These are phyloP conservation scores for Spilogale gracilis DNA, from an alignment of 2,113 vertebrate species.

Conservation along the genomic window DNA sequence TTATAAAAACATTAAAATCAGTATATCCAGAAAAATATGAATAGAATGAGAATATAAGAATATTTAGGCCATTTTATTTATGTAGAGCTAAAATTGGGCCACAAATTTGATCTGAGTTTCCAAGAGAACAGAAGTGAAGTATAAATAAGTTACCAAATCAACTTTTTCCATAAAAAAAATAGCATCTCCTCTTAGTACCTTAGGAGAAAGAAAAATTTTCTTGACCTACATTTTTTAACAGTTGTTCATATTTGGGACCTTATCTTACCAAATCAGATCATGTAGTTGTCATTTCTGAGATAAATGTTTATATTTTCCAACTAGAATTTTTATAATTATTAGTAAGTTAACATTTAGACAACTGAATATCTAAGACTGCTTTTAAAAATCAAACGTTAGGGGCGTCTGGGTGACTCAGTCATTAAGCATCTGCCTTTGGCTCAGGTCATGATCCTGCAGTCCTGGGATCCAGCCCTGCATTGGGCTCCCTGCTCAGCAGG, in stretches of 20 bases:
- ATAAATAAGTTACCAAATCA: constrained; percentile 53
- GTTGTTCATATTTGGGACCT: constrained; percentile 55
- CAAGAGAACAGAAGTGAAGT: constrained; percentile 52
- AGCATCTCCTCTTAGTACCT: not conserved
- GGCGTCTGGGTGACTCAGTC: too few relatives aligned
- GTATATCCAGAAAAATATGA: constrained; percentile 36
- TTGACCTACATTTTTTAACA: constrained; percentile 16
- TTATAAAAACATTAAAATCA: constrained; percentile 56
- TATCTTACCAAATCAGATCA: constrained; percentile 54
- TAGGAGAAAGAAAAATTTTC: constrained; percentile 41
- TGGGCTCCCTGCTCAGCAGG: too few relatives aligned
- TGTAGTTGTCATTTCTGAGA: constrained; percentile 48
- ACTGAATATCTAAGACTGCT: constrained; percentile 24
- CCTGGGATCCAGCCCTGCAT: too few relatives aligned
- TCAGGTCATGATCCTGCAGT: too few relatives aligned
- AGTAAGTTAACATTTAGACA: constrained; percentile 64
- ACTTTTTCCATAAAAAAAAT: constrained; percentile 28
- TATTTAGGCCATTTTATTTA: constrained; percentile 60
- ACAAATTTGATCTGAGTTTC: constrained; percentile 60
- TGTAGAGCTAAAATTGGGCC: constrained; percentile 36
- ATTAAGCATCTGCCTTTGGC: too few relatives aligned
- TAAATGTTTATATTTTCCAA: constrained; percentile 21
- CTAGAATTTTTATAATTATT: constrained; percentile 38
- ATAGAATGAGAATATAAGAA: constrained; percentile 43
- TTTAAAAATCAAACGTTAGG: constrained; percentile 54